Evolutionary conservation across 2,113 vertebrate species (phyloP).

Genomic region (Leuciscus idus): DNA sequence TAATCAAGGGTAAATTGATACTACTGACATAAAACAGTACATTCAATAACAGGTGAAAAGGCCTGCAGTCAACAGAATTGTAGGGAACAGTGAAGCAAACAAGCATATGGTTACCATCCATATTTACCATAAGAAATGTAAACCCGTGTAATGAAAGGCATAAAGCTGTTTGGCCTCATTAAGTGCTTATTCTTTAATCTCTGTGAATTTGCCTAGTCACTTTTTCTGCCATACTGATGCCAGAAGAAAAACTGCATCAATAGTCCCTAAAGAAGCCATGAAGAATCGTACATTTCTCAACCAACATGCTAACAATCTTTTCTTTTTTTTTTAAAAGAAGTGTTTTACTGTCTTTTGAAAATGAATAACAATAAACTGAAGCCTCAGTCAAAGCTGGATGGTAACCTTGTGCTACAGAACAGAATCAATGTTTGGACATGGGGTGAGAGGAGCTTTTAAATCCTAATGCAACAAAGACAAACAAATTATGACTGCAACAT

Average conservation of each 20-base stretch:
- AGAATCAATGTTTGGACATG: constrained; percentile 71
- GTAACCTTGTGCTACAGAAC: constrained; percentile 58
- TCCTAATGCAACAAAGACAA: neutral
- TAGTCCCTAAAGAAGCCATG: neutral
- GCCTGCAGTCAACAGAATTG: neutral
- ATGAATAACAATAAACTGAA: neutral
- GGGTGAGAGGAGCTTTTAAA: constrained; percentile 10
- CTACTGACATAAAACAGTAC: neutral
- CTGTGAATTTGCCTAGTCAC: neutral
- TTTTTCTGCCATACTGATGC: neutral
- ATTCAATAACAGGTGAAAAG: neutral
- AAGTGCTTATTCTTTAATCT: neutral
- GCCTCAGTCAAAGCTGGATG: constrained; percentile 53
- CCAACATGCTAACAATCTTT: neutral
- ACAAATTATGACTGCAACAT: neutral
- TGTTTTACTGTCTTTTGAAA: neutral
- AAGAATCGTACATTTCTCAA: too few species aligned
- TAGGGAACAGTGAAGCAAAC: neutral
- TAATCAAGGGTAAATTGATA: constrained; percentile 24
- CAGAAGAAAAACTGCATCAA: neutral
- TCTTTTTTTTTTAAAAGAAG: too few species aligned
- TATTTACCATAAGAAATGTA: constrained; percentile 9
- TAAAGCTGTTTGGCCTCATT: neutral
- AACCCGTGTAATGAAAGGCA: constrained; percentile 7
- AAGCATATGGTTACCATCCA: constrained; percentile 60